Evolutionary conservation across 2,113 vertebrate species (phyloP).

Genomic region (Macaca nemestrina): DNA sequence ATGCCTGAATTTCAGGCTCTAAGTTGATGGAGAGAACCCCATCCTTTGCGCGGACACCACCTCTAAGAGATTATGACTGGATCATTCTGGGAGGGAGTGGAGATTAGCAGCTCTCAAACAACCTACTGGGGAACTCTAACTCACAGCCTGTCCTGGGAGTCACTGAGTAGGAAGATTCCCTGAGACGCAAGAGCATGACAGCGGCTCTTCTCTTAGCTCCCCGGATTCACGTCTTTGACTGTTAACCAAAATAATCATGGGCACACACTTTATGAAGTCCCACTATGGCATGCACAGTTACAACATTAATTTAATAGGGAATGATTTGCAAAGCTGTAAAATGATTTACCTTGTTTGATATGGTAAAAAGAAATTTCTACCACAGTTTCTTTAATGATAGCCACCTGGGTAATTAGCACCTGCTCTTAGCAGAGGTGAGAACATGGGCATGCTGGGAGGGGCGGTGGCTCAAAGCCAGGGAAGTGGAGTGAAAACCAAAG

Average conservation of each 20-base stretch:
- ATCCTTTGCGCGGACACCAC: background rate
- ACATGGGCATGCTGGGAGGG: rapidly evolving
- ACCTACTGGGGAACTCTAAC: background rate
- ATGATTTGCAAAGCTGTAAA: background rate
- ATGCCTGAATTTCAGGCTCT: background rate
- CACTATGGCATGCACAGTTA: background rate
- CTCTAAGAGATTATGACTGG: background rate
- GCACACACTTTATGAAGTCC: background rate
- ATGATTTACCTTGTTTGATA: background rate
- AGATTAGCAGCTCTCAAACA: rapidly evolving
- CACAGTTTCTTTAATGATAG: background rate
- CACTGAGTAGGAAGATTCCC: rapidly evolving
- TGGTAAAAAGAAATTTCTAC: background rate
- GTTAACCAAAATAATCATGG: background rate
- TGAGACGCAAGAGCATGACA: rapidly evolving
- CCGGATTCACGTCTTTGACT: background rate
- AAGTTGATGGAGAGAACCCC: no score
- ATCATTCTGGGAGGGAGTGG: rapidly evolving
- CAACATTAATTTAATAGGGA: background rate
- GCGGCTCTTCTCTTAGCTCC: background rate
- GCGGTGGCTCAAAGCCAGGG: background rate
- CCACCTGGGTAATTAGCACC: background rate
- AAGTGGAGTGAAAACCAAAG: no score
- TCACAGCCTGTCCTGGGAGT: background rate
- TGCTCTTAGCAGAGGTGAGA: background rate